Base-by-base conservation (phyloP, 2,888 invertebrate genomes). In the Drosophila lacicola region DNA sequence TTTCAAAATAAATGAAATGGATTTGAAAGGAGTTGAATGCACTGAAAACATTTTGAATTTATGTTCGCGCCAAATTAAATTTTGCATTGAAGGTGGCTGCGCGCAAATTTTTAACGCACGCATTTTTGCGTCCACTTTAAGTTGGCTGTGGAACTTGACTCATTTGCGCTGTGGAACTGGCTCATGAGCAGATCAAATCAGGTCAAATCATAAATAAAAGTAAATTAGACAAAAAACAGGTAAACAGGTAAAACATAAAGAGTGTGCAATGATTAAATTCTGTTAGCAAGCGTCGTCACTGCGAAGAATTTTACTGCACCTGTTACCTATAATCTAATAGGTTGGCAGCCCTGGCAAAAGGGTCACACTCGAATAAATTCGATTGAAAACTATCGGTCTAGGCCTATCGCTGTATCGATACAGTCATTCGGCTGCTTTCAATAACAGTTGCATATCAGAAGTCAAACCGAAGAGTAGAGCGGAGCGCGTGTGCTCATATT, bases 371-470 rank as follows among this genome's bases (percentile, higher is more conserved):
- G 2, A 25, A 21, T 1, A 0, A 4, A 21, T 41, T 50, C 42
- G 60, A 71, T 55, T 58, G 11, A 9, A 10, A 9, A 1, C 13
- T 14, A 61, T 54, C 65, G 47, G 29, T 2, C 5, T 4, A 13
- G 17, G 5, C 2, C 10, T 17, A 62, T 47, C 25, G 9, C 4
- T 13, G 9, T 56, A 76, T 64, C 49, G 56, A 46, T 29, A 11
- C 10, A 36, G n/a, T n/a, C 37, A 29, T 25, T 51, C 34, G 65
- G 17, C 60, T 33, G 17, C 25, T 10, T 41, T 34, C 56, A 61
- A 72, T 72, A 76, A 54, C 55, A 75, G 74, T 75, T 78, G 79
- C 61, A 78, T 55, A 68, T 65, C 37, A 61, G 74, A 57, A 78
- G 68, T 69, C 69, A 57, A 69, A 42, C 44, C 4, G 55, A 42